Evolutionary conservation across 2,888 invertebrate genomes (phyloP), one percentile per base, ranked within the genome.

Genomic region (Hirtodrosophila confusa): DNA sequence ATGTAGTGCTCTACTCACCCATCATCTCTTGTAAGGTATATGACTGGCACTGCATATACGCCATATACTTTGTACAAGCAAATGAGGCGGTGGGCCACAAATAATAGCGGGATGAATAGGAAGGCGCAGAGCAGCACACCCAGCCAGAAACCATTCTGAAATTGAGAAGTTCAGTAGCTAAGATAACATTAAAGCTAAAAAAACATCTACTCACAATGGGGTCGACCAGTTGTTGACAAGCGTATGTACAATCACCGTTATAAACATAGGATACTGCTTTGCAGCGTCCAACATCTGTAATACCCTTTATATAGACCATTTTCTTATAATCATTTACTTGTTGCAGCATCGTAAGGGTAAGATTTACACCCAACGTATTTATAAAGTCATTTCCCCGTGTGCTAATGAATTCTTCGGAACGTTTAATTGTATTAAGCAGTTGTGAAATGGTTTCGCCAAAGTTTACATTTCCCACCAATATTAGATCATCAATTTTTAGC

Each of bases 61-160:
- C 3, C 8, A 31, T 35, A 6, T 2, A 39, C 45, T 8, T 95
- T 95, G 92, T 98, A 98, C 35, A 98, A 94, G 36, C 95, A 94
- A 70, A 97, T 95, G 88, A 98, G 93, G 71, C 95, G 94, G 76
- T 95, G 94, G 75, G 96, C 95, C 75, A 96, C 93, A 80, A 96
- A 92, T 88, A 97, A 94, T 68, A 96, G 94, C 56, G 97, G 96
- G 88, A 97, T 93, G 92, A 96, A 95, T 75, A 98, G 93, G 66
- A 96, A 80, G 80, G 96, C 92, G 90, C 96, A 95, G 94, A 96
- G 96, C 69, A 96, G 94, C 69, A 97, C 93, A 66, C 97, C 95
- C 86, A 96, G 94, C 98, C 98, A 98, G 92, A 96, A 97, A 44
- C 97, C 97, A 93, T 97, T 97, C 97, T 97, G 92, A 36, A 65